These are phyloP conservation scores for Caenorhabditis wallacei DNA, from an alignment of 2,888 invertebrate genomes.

Conservation along the genomic window DNA sequence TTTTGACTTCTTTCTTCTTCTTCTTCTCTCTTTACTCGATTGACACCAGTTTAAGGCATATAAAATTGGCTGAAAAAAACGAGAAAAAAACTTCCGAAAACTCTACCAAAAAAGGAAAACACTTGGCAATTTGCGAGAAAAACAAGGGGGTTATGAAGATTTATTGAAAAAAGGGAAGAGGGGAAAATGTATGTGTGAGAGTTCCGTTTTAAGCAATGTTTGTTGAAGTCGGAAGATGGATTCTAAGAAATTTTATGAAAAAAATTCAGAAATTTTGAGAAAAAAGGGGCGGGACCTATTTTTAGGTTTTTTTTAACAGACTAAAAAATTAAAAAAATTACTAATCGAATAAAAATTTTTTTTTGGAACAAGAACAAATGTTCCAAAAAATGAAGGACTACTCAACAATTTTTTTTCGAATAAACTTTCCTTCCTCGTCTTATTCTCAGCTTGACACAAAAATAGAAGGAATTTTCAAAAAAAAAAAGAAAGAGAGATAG, in stretches of 20 bases:
- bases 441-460: constrained; percentile 13
- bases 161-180: constrained; percentile 16
- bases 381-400: too few relatives aligned
- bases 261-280: too few relatives aligned
- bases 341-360: too few relatives aligned
- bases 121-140: constrained; percentile 31
- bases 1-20: constrained; percentile 32
- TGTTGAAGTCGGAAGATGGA: neutral
- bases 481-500: neutral
- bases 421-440: neutral
- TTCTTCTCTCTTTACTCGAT: neutral
- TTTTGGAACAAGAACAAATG: too few relatives aligned
- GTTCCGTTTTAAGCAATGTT: neutral
- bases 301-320: neutral
- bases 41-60: constrained; percentile 22
- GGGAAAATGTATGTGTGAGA: constrained; percentile 36
- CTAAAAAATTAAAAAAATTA: too few relatives aligned
- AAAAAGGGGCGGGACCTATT: too few relatives aligned
- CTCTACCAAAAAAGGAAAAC: constrained; percentile 28
- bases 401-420: constrained; percentile 1
- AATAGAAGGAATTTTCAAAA: neutral
- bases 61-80: neutral
- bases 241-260: too few relatives aligned
- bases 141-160: constrained; percentile 27
- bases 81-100: neutral